Evolutionary conservation across 1,140 invertebrate genomes (phyloP).

Genomic region (Chironomus striatipennis): DNA sequence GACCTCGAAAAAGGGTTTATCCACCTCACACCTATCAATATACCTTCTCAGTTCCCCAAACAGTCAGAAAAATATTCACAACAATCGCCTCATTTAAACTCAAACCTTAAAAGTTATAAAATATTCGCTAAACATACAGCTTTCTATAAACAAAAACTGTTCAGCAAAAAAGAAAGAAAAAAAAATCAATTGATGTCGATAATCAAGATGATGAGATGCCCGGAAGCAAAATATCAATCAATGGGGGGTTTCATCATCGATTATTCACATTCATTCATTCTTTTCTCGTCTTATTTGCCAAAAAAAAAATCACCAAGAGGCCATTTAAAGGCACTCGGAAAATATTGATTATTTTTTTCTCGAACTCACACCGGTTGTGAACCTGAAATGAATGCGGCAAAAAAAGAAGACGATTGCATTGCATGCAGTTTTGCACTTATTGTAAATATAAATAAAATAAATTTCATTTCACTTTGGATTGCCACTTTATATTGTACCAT

Average conservation of each 20-base stretch:
- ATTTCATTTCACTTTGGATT: not conserved
- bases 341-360: not conserved
- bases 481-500: no score
- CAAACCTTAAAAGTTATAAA: no score
- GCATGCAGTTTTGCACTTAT: not conserved
- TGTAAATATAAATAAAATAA: not conserved
- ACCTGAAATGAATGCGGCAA: not conserved
- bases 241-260: not conserved
- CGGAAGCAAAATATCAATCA: not conserved
- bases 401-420: not conserved
- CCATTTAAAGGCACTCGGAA: not conserved
- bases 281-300: not conserved
- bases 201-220: not conserved
- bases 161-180: no score
- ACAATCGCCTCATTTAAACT: no score
- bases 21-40: no score
- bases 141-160: no score
- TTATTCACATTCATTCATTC: conserved; percentile 5
- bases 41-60: no score
- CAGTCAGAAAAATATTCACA: no score
- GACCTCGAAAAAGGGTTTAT: no score
- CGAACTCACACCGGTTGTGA: not conserved
- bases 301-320: not conserved
- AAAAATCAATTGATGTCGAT: not conserved
- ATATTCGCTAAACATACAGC: no score